Conservation (phyloP, 2,888 invertebrate genomes). For the Endotricha flammealis region DNA sequence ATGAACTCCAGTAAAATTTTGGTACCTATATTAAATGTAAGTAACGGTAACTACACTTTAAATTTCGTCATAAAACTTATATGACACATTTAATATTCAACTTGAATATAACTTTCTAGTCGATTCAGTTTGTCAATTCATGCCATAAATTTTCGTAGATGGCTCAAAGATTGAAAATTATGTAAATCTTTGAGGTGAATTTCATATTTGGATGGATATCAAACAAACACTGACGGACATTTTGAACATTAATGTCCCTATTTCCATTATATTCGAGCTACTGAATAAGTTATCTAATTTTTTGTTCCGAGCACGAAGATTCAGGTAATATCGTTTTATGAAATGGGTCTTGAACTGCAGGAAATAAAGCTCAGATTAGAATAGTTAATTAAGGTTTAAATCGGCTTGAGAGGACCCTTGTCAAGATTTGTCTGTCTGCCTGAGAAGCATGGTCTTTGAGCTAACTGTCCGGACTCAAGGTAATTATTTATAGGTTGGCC, state of each 20-base stretch:
- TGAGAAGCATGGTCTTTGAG: constrained; percentile 31
- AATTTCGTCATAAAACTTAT: no score
- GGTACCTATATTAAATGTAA: no score
- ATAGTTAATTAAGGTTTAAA: constrained; percentile 39
- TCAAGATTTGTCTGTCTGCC: constrained; percentile 37
- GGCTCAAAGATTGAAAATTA: neutral
- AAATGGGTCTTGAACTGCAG: neutral
- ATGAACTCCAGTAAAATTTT: no score
- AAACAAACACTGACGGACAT: neutral
- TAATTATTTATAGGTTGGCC: constrained; percentile 38
- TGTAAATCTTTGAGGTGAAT: no score
- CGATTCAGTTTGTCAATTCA: no score
- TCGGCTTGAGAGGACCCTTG: constrained; percentile 38
- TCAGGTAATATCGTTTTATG: neutral
- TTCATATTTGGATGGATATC: neutral
- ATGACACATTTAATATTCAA: no score
- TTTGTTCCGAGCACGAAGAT: neutral
- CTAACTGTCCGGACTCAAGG: constrained; percentile 24
- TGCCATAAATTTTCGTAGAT: no score
- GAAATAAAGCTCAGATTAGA: constrained; percentile 25
- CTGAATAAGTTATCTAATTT: neutral
- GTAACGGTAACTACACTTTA: no score
- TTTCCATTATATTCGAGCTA: neutral
- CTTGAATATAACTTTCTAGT: no score
- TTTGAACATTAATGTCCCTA: neutral